These are phyloP conservation scores for Pseudococcus jackbeardsleyi DNA, from an alignment of 2,888 invertebrate species.

Conservation along the genomic window DNA sequence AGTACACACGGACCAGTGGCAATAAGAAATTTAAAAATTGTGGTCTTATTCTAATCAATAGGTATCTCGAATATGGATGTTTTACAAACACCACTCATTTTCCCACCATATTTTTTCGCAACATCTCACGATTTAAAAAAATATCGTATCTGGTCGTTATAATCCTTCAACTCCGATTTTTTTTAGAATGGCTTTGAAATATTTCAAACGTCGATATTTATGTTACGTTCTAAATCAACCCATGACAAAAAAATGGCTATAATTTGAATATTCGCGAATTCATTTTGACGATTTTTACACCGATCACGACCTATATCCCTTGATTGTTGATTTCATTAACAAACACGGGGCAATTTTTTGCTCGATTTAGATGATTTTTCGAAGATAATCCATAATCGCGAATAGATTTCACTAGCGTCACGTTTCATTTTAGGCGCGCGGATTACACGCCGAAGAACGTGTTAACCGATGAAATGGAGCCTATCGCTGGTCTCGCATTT, in stretches of 20 bases:
- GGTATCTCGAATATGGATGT: neutral
- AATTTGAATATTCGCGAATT: neutral
- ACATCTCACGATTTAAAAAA: neutral
- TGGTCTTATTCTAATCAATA: neutral
- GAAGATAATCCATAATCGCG: conserved; percentile 30
- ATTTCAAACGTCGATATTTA: neutral
- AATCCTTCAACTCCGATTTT: neutral
- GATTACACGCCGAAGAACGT: neutral
- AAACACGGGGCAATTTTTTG: conserved; percentile 15
- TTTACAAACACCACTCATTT: neutral
- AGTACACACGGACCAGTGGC: neutral
- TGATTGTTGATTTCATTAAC: conserved; percentile 40
- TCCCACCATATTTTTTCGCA: neutral
- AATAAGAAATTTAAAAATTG: conserved; percentile 37
- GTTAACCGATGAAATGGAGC: conserved; percentile 46
- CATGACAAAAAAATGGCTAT: conserved; percentile 34
- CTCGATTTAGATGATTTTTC: conserved; percentile 16
- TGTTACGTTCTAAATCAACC: conserved; percentile 13
- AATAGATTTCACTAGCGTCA: conserved; percentile 4
- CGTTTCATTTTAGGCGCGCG: conserved; percentile 34
- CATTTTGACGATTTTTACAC: neutral
- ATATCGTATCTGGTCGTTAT: neutral
- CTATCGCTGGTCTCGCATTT: neutral
- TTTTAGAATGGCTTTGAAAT: neutral
- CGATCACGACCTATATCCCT: conserved; percentile 28